A percentile compares a stretch with the other conserved stretches of the same genome.
Conservation (phyloP, 2,797 vertebrate species). For the Gobio occitaniae region DNA sequence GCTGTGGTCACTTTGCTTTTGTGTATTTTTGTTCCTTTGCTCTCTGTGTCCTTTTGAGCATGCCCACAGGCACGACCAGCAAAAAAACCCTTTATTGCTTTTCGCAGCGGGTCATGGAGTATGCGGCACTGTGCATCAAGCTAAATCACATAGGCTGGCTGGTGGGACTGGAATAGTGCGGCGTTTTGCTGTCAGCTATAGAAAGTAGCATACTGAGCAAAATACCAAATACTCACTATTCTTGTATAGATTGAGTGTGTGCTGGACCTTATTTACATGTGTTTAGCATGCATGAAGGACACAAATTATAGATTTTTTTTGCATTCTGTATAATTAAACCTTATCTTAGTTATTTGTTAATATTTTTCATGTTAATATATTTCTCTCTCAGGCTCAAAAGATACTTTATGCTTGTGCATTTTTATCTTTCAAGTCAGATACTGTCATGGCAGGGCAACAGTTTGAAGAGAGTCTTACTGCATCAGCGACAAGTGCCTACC, state of each 20-base stretch:
- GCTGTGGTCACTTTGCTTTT: constrained; percentile 73
- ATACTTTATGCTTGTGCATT: not conserved
- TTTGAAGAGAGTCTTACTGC: not conserved
- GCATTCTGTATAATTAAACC: not conserved
- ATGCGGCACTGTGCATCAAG: constrained; percentile 30
- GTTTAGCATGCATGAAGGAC: not conserved
- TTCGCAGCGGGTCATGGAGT: constrained; percentile 57
- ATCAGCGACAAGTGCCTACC: not conserved
- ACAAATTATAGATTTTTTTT: not conserved
- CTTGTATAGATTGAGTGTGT: not conserved
- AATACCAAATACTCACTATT: not conserved
- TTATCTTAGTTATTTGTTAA: constrained; percentile 23
- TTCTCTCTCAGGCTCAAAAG: not conserved
- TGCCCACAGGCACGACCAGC: constrained; percentile 61
- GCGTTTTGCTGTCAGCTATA: constrained; percentile 59
- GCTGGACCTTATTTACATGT: not conserved
- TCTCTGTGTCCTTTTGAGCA: constrained; percentile 64
- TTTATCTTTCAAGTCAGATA: not conserved
- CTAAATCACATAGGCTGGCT: constrained; percentile 10
- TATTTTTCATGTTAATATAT: not conserved
- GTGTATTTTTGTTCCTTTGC: constrained; percentile 67
- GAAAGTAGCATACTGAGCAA: not conserved
- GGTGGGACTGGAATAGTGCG: constrained; percentile 48
- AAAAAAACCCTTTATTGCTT: constrained; percentile 67
- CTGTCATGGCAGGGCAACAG: not conserved